Conservation (phyloP, 2,797 vertebrate species). For the Rhabdomys pumilio region DNA sequence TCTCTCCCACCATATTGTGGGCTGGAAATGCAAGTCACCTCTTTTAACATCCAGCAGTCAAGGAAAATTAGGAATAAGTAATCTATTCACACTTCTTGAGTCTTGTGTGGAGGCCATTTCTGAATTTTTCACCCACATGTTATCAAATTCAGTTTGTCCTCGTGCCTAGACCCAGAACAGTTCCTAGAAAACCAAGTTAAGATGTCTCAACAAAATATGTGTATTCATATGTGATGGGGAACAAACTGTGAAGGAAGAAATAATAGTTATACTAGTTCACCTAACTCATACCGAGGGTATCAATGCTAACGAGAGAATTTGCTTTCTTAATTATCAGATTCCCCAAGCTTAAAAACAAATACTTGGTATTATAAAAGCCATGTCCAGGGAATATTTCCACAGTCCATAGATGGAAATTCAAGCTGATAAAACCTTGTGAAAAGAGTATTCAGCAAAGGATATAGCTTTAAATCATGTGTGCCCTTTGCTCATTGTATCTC, state of each 20-base stretch:
- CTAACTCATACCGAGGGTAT: not conserved
- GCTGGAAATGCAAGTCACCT: not conserved
- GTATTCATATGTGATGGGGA: not conserved
- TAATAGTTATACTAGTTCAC: not conserved
- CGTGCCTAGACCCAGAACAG: not conserved
- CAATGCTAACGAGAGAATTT: not conserved
- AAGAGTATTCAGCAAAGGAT: not conserved
- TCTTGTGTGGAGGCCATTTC: not conserved
- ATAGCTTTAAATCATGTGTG: not conserved
- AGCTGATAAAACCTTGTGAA: not conserved
- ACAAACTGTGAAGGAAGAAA: not conserved
- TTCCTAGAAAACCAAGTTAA: not conserved
- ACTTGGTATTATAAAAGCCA: not conserved
- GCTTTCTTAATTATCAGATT: conserved; percentile 1
- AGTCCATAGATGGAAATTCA: not conserved
- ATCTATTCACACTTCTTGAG: not conserved
- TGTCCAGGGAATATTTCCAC: not conserved
- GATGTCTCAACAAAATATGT: not conserved
- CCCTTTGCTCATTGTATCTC: not conserved
- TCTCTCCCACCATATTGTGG: not conserved
- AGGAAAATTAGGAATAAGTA: accelerated
- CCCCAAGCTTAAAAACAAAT: conserved; percentile 7
- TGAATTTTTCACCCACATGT: not conserved
- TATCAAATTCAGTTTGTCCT: not conserved
- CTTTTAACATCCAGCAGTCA: not conserved